These are phyloP conservation scores for Drosophila asahinai DNA, from an alignment of 1,140 invertebrate species.

Conservation along the genomic window DNA sequence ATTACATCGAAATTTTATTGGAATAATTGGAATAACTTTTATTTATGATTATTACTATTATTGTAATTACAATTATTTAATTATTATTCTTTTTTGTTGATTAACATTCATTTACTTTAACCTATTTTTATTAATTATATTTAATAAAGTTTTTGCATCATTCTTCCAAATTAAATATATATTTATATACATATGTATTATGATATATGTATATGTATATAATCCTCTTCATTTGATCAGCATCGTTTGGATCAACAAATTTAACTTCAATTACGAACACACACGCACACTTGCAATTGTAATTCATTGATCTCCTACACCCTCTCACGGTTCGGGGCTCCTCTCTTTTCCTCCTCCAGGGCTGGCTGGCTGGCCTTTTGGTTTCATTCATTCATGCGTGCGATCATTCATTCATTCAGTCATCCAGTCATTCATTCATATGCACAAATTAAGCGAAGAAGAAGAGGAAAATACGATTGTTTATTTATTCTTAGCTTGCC, in stretches of 20 bases:
- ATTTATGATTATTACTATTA: not conserved
- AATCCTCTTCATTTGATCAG: not conserved
- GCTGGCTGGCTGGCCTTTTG: conserved; percentile 18
- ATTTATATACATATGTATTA: no score
- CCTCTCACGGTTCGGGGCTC: not conserved
- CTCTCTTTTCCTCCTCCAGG: not conserved
- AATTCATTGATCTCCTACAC: conserved; percentile 56
- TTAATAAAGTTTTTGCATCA: not conserved
- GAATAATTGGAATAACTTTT: no score
- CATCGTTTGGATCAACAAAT: conserved; percentile 36
- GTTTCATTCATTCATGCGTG: conserved; percentile 42
- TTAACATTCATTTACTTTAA: no score
- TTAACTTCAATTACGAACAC: conserved; percentile 39
- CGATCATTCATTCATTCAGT: conserved; percentile 44
- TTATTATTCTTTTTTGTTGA: no score
- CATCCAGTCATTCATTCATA: conserved; percentile 55
- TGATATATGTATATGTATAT: not conserved
- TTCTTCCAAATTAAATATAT: not conserved
- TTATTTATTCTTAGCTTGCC: conserved; percentile 52
- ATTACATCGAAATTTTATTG: no score
- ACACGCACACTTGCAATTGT: conserved; percentile 32
- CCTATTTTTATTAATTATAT: not conserved
- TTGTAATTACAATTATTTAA: not conserved
- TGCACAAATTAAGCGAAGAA: conserved; percentile 41
- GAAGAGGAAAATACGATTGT: conserved; percentile 37